Conservation (phyloP, 2,888 invertebrate genomes). For the Cetonia aurata region DNA sequence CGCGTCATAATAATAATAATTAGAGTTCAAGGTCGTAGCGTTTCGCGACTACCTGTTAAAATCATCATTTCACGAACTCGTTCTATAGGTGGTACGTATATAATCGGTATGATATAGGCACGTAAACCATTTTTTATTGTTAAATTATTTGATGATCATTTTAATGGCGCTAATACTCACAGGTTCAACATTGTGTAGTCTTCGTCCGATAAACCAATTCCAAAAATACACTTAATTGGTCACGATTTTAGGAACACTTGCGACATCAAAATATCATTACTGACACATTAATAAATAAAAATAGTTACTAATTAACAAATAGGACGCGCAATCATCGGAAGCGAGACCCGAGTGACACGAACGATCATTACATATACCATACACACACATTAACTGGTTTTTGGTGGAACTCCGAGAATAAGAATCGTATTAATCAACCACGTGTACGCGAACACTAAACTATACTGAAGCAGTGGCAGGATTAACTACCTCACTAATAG, state of each 20-base stretch:
- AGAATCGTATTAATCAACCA: conserved; percentile 29
- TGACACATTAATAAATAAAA: conserved; percentile 16
- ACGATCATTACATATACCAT: not conserved
- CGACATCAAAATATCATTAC: not conserved
- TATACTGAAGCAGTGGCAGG: not conserved
- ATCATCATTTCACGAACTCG: conserved; percentile 2
- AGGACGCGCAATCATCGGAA: not conserved
- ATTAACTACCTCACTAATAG: not conserved
- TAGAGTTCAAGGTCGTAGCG: conserved; percentile 29
- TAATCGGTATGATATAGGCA: not conserved
- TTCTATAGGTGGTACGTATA: too few relatives aligned
- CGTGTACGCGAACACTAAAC: conserved; percentile 10
- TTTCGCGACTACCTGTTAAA: conserved; percentile 33
- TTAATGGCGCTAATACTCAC: conserved; percentile 7
- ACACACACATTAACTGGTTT: conserved; percentile 10
- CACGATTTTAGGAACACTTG: not conserved
- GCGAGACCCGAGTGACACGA: not conserved
- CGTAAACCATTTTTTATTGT: not conserved
- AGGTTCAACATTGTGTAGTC: conserved; percentile 18
- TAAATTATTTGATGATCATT: not conserved
- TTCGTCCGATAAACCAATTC: not conserved
- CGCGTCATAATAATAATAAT: conserved; percentile 8
- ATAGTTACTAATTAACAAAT: conserved; percentile 1
- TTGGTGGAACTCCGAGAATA: not conserved
- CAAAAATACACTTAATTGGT: not conserved